Conservation (phyloP, 2,797 vertebrate genomes). For the Momotus momota region DNA sequence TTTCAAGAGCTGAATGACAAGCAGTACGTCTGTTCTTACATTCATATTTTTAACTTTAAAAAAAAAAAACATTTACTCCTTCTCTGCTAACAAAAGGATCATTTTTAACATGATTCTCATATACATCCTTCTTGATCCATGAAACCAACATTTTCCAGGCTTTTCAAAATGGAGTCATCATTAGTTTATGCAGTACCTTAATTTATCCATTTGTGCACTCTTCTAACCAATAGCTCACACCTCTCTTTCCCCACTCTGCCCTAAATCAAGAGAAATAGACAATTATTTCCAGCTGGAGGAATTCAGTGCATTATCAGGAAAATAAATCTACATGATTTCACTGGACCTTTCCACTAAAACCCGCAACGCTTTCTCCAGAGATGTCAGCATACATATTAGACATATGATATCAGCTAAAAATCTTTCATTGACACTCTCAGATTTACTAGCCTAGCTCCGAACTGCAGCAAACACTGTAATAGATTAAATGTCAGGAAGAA, state of each 20-base stretch:
- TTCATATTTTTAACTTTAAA: not conserved
- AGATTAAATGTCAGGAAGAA: constrained; percentile 57
- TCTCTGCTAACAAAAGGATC: not conserved
- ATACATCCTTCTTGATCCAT: not conserved
- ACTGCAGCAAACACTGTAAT: constrained; percentile 5
- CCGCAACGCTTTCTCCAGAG: not conserved
- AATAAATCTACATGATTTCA: constrained; percentile 29
- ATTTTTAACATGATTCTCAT: not conserved
- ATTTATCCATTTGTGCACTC: not conserved
- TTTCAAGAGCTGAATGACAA: constrained; percentile 30
- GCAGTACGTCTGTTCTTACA: not conserved
- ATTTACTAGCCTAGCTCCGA: constrained; percentile 34
- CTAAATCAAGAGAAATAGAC: constrained; percentile 27
- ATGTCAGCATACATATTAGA: not conserved
- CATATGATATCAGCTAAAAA: constrained; percentile 23
- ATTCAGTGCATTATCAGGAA: not conserved
- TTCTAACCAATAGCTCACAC: not conserved
- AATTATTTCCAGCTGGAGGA: not conserved
- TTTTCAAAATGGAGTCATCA: not conserved
- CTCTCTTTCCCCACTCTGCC: not conserved
- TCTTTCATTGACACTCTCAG: not conserved
- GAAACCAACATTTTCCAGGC: not conserved
- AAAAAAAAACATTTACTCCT: not conserved
- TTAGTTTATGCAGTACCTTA: not conserved
- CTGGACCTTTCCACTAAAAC: not conserved